Conservation (phyloP, 2,797 vertebrate genomes). For the Spondyliosoma cantharus region DNA sequence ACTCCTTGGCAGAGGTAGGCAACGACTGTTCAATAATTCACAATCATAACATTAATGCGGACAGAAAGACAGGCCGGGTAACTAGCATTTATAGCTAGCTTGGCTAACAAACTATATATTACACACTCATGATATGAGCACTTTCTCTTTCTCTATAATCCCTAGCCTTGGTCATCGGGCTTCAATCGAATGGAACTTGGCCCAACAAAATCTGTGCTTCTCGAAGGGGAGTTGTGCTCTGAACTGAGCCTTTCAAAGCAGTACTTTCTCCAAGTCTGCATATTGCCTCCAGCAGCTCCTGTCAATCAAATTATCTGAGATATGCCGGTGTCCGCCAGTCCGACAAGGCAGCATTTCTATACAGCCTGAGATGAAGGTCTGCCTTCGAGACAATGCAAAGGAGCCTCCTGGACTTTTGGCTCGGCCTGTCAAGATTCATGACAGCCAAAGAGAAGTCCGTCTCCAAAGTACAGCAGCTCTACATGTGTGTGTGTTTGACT, state of each 20-base stretch:
- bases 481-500: neutral
- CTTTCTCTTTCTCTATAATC: neutral
- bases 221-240: slow-evolving; percentile 12
- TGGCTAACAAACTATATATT: no score
- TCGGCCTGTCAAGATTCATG: slow-evolving; percentile 11
- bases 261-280: slow-evolving; percentile 4
- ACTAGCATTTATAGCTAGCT: no score
- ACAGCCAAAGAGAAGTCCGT: neutral
- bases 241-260: slow-evolving; percentile 19
- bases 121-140: neutral
- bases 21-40: no score
- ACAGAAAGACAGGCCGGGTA: no score
- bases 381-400: slow-evolving; percentile 7
- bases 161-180: neutral
- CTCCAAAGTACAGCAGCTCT: slow-evolving; percentile 9
- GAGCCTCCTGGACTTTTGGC: slow-evolving; percentile 34
- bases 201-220: slow-evolving; percentile 36
- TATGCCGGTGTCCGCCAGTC: neutral
- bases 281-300: neutral
- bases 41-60: no score
- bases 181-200: neutral
- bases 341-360: neutral
- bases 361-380: slow-evolving; percentile 18
- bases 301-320: neutral
- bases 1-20: no score